Conservation (phyloP, 2,113 vertebrate species). For the Xenus cinereus region DNA sequence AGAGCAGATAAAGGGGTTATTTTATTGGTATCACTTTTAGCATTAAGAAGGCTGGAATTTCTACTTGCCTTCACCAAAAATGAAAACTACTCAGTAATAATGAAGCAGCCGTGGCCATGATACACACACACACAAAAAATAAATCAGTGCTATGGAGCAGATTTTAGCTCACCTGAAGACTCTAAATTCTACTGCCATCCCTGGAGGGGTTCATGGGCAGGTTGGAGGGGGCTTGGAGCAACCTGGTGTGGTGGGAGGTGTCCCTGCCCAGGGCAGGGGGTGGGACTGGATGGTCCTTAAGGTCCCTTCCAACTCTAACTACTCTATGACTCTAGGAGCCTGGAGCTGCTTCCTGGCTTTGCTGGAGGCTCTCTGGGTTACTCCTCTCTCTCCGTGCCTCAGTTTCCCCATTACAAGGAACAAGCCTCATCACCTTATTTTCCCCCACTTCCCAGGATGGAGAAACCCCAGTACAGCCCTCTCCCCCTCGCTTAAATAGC, state of each 20-base stretch:
- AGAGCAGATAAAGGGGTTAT: background rate
- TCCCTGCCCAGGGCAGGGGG: too few relatives aligned
- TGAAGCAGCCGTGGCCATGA: background rate
- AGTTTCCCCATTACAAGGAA: background rate
- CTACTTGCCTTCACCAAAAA: background rate
- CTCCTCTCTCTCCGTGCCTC: background rate
- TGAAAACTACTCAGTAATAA: background rate
- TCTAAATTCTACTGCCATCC: background rate
- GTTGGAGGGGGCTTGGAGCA: too few relatives aligned
- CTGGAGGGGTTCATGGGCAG: too few relatives aligned
- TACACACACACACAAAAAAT: background rate
- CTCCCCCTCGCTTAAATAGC: background rate
- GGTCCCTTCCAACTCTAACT: background rate
- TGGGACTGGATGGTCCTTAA: too few relatives aligned
- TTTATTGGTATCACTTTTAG: background rate
- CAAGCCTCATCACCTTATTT: background rate
- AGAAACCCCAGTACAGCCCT: background rate
- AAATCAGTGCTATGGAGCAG: background rate
- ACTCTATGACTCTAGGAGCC: background rate
- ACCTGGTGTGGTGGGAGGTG: too few relatives aligned
- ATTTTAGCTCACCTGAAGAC: background rate
- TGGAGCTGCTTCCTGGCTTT: background rate
- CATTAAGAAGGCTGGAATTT: background rate
- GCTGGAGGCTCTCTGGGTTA: background rate
- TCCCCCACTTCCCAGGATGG: rapidly evolving